These are phyloP conservation scores for Myotis findleyi DNA, from an alignment of 2,797 vertebrate genomes.

Conservation along the genomic window DNA sequence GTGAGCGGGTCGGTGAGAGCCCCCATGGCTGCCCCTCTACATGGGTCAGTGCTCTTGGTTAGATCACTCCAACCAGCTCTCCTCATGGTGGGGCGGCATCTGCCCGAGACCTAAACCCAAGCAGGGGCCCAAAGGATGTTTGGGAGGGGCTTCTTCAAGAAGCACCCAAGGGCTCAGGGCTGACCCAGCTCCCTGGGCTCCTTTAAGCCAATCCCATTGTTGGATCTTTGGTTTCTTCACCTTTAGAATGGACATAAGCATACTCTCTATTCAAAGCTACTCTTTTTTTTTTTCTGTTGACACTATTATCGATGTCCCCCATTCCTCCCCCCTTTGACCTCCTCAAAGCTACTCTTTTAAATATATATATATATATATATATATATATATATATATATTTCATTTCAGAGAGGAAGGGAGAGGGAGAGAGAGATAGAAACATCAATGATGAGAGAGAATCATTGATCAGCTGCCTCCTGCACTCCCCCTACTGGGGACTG, in stretches of 20 bases:
- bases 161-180: neutral
- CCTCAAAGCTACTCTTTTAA: neutral
- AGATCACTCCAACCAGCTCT: neutral
- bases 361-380: no score
- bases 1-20: neutral
- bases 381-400: no score
- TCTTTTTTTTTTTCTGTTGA: neutral
- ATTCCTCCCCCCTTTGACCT: neutral
- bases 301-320: neutral
- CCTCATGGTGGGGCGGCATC: neutral
- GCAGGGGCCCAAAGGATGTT: neutral
- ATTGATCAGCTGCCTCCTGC: no score
- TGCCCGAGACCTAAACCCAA: neutral
- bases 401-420: no score
- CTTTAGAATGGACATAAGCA: neutral
- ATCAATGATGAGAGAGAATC: no score
- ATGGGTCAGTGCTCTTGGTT: neutral
- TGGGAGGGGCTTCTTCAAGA: neutral
- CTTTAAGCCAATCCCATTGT: neutral
- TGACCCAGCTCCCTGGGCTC: neutral
- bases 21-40: neutral
- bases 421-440: no score
- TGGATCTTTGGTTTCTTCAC: neutral
- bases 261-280: neutral
- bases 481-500: no score